These are phyloP conservation scores for Lacerta bilineata DNA, from an alignment of 2,797 vertebrate species.

Conservation along the genomic window DNA sequence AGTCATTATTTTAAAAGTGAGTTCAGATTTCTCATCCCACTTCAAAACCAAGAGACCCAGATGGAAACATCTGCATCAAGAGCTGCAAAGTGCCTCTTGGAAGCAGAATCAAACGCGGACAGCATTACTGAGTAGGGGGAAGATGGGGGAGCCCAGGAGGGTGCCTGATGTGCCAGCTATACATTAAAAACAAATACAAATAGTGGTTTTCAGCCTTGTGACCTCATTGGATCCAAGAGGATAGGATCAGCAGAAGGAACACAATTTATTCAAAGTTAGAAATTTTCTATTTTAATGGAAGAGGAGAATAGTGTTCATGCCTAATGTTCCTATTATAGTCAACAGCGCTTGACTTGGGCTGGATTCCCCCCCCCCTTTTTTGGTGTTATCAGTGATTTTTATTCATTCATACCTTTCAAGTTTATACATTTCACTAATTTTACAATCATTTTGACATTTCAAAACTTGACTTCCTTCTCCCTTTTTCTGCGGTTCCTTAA, in stretches of 20 bases:
- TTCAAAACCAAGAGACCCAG: conserved; percentile 66
- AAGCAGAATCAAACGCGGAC: conserved; percentile 61
- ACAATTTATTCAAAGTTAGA: background rate
- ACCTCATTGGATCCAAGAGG: background rate
- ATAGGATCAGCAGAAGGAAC: background rate
- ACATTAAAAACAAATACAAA: background rate
- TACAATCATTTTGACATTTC: no score
- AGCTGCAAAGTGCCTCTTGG: conserved; percentile 62
- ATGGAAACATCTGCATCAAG: conserved; percentile 67
- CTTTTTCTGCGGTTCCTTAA: no score
- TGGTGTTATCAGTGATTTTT: no score
- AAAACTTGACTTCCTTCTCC: no score
- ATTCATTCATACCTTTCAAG: no score
- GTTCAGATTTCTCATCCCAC: conserved; percentile 62
- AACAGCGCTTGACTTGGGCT: background rate
- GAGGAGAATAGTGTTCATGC: background rate
- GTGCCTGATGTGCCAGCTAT: conserved; percentile 14
- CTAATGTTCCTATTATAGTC: background rate
- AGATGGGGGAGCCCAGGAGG: background rate
- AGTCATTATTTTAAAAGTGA: conserved; percentile 53
- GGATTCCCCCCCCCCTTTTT: no score
- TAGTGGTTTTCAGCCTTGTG: conserved; percentile 25
- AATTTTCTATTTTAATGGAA: background rate
- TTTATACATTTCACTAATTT: no score
- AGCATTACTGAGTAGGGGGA: conserved; percentile 60